A percentile compares a stretch with the other conserved stretches of the same genome.
Evolutionary conservation across 2,888 invertebrate genomes (phyloP).

Genomic region (Sphaerophoria rueppellii): DNA sequence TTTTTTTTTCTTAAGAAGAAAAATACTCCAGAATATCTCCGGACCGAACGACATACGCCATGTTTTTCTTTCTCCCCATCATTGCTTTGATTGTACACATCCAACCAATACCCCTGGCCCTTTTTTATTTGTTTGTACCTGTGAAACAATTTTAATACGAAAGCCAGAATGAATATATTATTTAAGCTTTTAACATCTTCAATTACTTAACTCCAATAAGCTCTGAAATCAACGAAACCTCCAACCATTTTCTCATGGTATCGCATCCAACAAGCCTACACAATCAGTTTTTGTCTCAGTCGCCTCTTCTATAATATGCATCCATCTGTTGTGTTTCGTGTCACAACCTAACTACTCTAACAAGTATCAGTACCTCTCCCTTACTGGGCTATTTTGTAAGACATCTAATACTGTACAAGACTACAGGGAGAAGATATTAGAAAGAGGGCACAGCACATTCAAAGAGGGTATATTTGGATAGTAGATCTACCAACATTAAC

Average conservation of each 20-base stretch:
- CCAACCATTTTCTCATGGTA: conserved; percentile 14
- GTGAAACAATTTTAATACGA: conserved; percentile 73
- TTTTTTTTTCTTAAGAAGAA: conserved; percentile 26
- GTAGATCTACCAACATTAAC: conserved; percentile 73
- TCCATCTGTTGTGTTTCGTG: conserved; percentile 61
- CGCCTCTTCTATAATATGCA: conserved; percentile 28
- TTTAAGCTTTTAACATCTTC: conserved; percentile 77
- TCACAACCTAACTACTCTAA: conserved; percentile 54
- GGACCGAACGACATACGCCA: conserved; percentile 32
- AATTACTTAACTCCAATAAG: conserved; percentile 77
- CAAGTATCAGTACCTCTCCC: conserved; percentile 29
- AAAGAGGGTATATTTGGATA: conserved; percentile 19
- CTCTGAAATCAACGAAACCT: conserved; percentile 73
- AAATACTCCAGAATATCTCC: conserved; percentile 46
- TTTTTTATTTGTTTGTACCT: conserved; percentile 24
- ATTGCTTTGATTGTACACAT: background rate
- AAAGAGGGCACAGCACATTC: conserved; percentile 30
- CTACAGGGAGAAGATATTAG: background rate
- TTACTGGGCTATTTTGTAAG: conserved; percentile 18
- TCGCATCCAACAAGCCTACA: conserved; percentile 16
- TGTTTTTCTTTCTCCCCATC: conserved; percentile 1
- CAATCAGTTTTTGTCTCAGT: conserved; percentile 1
- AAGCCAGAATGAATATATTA: conserved; percentile 75
- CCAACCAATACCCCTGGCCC: background rate
- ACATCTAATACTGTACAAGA: conserved; percentile 20